These are phyloP conservation scores for Mimumesa dahlbomi DNA, from an alignment of 2,888 invertebrate genomes.

Conservation along the genomic window DNA sequence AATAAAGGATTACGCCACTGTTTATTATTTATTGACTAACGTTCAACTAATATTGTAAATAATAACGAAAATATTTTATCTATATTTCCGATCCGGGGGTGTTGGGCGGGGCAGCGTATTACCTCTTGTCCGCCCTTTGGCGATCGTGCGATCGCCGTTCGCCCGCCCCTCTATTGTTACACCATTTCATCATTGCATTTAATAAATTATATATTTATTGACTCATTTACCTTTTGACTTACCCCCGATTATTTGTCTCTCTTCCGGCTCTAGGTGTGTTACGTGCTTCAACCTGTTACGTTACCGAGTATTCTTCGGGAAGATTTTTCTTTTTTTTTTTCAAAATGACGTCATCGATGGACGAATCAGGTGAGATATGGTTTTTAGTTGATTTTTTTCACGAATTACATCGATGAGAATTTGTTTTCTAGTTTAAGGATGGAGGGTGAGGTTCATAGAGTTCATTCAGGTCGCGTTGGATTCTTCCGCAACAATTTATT, in stretches of 20 bases:
- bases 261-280: conserved; percentile 18
- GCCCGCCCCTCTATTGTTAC: conserved; percentile 77
- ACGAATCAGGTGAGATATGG: conserved; percentile 16
- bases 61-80: conserved; percentile 80
- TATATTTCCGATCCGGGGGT: conserved; percentile 79
- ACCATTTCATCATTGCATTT: conserved; percentile 81
- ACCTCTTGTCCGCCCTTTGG: conserved; percentile 64
- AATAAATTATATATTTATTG: conserved; percentile 81
- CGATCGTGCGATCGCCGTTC: conserved; percentile 58
- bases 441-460: too few species aligned
- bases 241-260: conserved; percentile 34
- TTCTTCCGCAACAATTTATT: conserved; percentile 78
- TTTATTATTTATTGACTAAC: conserved; percentile 80
- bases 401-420: too few species aligned
- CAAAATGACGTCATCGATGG: neutral
- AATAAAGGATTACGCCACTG: conserved; percentile 78
- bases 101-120: conserved; percentile 61
- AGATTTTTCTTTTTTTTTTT: too few species aligned
- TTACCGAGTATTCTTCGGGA: neutral
- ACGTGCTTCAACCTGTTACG: neutral
- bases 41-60: conserved; percentile 80
- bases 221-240: conserved; percentile 71
- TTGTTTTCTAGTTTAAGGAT: too few species aligned
- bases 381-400: neutral
- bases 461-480: conserved; percentile 18